Evolutionary conservation across 2,113 vertebrate species (phyloP), one percentile per base, ranked within the genome.

Genomic region (Alligator sinensis): DNA sequence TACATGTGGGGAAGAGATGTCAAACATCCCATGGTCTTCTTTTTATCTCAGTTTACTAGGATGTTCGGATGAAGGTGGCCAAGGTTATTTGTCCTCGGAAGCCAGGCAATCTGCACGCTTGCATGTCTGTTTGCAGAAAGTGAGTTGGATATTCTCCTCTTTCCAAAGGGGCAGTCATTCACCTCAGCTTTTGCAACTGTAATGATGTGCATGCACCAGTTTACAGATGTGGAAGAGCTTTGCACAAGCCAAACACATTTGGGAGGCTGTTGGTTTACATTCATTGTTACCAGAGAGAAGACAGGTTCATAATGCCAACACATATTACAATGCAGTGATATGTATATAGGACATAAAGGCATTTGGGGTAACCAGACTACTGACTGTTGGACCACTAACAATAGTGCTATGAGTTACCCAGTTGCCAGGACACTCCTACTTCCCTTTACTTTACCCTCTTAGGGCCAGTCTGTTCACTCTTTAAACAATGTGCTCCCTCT

Each of bases 101-200:
- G 55, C 27, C 54, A 80, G 63, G 59, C 34, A 81, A n/a, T 75
- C 24, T 27, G 13, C 59, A 58, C 22, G 34, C 3, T 4, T 19
- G 2, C 6, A 3, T 6, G 5, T 58, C 21, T n/a, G 54, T 54
- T 77, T 1, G 0, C 2, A 3, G 30, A 62, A n/a, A n/a, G 24
- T 11, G 60, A 25, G 19, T 9, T 2, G 10, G 77, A 14, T 62
- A 12, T 14, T 28, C 11, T 22, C 9, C 21, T 15, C 7, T 54
- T 63, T 3, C 24, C n/a, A 22, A 5, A 21, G 13, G 12, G 15
- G 22, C 61, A 57, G 57, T 18, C 4, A 3, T 3, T 55, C 0
- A 3, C n/a, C n/a, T 76, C 61, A 15, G 6, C 12, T 58, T 54
- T 22, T 28, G 3, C 21, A 11, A 4, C 9, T 34, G 34, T 7